Evolutionary conservation across 2,113 vertebrate species (phyloP).

Genomic region (Eubucco bourcierii): DNA sequence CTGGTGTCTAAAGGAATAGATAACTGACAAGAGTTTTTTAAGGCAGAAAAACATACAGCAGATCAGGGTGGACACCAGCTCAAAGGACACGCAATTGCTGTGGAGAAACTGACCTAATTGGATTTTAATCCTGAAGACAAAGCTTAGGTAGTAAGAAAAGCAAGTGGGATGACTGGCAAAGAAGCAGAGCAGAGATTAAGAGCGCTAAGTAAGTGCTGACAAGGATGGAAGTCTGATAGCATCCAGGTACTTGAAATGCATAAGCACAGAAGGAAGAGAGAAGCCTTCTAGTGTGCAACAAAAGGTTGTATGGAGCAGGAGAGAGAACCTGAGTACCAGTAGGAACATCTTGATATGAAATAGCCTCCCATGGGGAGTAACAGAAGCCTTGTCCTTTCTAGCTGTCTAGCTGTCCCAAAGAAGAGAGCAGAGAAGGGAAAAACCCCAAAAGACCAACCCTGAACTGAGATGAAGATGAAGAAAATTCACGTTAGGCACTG

Average conservation of each 20-base stretch:
- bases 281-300: neutral
- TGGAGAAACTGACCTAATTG: neutral
- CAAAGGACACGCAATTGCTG: neutral
- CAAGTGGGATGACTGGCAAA: neutral
- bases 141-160: neutral
- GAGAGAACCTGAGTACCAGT: neutral
- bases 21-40: neutral
- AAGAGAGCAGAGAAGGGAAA: neutral
- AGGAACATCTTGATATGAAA: neutral
- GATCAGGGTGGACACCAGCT: accelerated
- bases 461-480: neutral
- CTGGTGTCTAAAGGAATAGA: accelerated
- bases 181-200: neutral
- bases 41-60: neutral
- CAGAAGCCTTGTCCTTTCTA: neutral
- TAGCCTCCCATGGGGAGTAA: neutral
- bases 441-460: neutral
- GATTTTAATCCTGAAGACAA: neutral
- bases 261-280: neutral
- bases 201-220: neutral
- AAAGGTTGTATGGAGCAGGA: neutral
- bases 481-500: neutral
- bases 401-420: too few relatives aligned
- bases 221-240: neutral
- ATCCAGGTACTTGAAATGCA: neutral